Evolutionary conservation across 35 echinoderm and acorn worm species (phyloP).

Genomic region (Heliocidaris tuberculata): DNA sequence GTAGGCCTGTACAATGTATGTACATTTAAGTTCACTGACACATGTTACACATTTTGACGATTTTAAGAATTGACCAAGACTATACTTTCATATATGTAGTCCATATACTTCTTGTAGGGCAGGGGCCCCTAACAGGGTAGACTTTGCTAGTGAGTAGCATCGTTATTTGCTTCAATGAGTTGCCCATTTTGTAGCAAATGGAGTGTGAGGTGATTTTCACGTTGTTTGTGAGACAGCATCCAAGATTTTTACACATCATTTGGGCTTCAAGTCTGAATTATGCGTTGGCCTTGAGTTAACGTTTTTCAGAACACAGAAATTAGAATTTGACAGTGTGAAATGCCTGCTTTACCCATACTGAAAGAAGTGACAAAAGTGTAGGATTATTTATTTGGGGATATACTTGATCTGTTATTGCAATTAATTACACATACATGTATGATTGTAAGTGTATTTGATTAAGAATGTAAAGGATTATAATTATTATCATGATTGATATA

Average conservation of each 20-base stretch:
- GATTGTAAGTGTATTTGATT: too few relatives aligned
- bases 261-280: not conserved
- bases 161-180: not conserved
- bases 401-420: too few relatives aligned
- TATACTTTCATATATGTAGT: not conserved
- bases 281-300: not conserved
- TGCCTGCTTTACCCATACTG: too few relatives aligned
- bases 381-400: too few relatives aligned
- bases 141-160: not conserved
- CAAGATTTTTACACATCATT: not conserved
- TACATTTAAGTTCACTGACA: not conserved
- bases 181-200: not conserved
- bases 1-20: too few relatives aligned
- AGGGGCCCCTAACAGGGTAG: not conserved
- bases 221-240: conserved; percentile 7
- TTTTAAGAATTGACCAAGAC: not conserved
- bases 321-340: not conserved
- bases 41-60: not conserved
- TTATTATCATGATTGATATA: too few relatives aligned
- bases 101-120: not conserved
- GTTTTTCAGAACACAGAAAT: not conserved
- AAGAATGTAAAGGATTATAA: too few relatives aligned
- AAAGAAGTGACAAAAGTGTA: too few relatives aligned
- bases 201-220: not conserved
- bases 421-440: too few relatives aligned